These are phyloP conservation scores for Oeneis ivallda DNA, from an alignment of 2,888 invertebrate species.

Conservation along the genomic window DNA sequence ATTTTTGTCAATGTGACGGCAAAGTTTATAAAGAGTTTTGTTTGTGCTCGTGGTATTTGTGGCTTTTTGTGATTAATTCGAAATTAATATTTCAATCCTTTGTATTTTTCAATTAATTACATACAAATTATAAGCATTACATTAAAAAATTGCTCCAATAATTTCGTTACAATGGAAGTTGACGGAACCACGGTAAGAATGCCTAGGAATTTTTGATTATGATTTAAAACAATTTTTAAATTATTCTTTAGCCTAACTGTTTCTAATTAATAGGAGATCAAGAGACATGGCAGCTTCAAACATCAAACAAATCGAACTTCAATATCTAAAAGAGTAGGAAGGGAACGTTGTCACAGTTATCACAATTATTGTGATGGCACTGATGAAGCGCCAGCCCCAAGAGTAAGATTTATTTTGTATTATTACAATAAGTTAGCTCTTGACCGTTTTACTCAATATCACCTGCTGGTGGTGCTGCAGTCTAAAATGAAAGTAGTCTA, in stretches of 20 bases:
- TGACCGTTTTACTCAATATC: too few relatives aligned
- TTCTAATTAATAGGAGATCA: slow-evolving; percentile 52
- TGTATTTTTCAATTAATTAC: too few relatives aligned
- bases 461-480: too few relatives aligned
- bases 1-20: too few relatives aligned
- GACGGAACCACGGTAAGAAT: slow-evolving; percentile 32
- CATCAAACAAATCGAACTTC: slow-evolving; percentile 57
- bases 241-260: not conserved
- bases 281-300: slow-evolving; percentile 67
- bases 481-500: too few relatives aligned
- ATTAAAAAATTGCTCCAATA: too few relatives aligned
- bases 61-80: too few relatives aligned
- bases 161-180: slow-evolving; percentile 31
- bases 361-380: slow-evolving; percentile 43
- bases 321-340: slow-evolving; percentile 57
- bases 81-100: not conserved
- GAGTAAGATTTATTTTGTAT: slow-evolving; percentile 48
- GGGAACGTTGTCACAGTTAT: slow-evolving; percentile 71
- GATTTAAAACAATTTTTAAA: not conserved
- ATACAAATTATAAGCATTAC: too few relatives aligned
- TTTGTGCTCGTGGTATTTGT: too few relatives aligned
- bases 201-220: not conserved
- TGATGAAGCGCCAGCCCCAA: slow-evolving; percentile 54
- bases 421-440: not conserved
- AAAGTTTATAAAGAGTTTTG: too few relatives aligned